Base-by-base conservation (phyloP, 2,888 invertebrate genomes). In the Drosophila ustulata region DNA sequence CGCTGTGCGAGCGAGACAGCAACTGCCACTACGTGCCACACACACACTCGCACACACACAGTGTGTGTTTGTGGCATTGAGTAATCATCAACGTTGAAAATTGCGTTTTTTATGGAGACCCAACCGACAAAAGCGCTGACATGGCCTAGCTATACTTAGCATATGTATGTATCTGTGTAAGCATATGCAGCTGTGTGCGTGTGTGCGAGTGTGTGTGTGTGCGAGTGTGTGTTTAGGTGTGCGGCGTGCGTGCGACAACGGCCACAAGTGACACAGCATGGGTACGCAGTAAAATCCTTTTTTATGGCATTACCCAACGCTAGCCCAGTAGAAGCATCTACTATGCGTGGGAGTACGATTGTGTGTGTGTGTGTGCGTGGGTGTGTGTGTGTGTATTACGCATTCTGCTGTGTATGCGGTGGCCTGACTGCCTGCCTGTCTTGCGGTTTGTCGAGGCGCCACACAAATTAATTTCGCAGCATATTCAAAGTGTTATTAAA, bases 401-500 rank as follows among this genome's bases (percentile, higher is more conserved):
- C 70, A 85, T 65, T 68, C 59, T 71, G 50, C 30, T 66, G 49
- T 51, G 57, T 51, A 23, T 11, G 11, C 34, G 34, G 11, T 11
- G 0, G 11, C 11, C 37, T 18, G 39, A 13, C 39, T 41, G 18
- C 26, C 23, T 61, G 63, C 64, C 58, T 69, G 68, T 71, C 75
- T 76, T 76, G 83, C 74, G 83, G 80, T 68, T 69, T 66, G 67
- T 64, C 50, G 69, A 56, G 66, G 72, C 72, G 69, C 75, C 74
- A 67, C 87, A 74, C 76, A 89, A 89, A 89, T 89, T 89, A 89
- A 89, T 89, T 89, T 83, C 80, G 67, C 82, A 88, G 82, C 86
- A 86, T 86, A 86, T 86, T 86, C 86, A 86, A 89, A 89, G 84
- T 82, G 84, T 89, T 89, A 89, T 89, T 89, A 86, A 89, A 89